Evolutionary conservation across 2,113 vertebrate genomes (phyloP).

Genomic region (Crotalus horridus): DNA sequence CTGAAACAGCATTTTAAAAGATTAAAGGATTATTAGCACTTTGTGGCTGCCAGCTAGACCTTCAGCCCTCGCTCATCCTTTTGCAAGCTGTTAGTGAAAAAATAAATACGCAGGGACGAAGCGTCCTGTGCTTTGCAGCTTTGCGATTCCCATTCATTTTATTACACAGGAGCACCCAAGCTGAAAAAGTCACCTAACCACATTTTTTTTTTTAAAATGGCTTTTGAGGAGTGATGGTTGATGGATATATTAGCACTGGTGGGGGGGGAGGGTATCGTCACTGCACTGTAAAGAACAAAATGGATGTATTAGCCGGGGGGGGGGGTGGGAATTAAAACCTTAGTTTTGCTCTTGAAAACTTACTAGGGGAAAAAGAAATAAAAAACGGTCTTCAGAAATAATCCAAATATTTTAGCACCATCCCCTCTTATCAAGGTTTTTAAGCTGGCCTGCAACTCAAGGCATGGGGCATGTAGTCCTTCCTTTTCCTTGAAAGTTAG

Average conservation of each 20-base stretch:
- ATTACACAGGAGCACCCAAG: background rate
- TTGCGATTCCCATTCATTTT: background rate
- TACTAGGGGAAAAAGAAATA: background rate
- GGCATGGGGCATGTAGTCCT: background rate
- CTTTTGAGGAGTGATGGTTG: background rate
- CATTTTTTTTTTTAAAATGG: background rate
- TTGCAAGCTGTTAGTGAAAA: background rate
- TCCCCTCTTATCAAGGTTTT: background rate
- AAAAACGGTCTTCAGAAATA: background rate
- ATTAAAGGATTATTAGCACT: background rate
- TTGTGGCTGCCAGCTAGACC: background rate
- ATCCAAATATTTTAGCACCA: background rate
- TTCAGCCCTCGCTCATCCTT: too few species aligned
- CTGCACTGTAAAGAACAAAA: background rate
- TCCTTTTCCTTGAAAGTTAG: background rate
- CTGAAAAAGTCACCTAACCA: background rate
- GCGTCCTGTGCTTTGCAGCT: background rate
- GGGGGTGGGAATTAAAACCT: accelerated
- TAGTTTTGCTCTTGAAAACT: background rate
- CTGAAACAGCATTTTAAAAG: conserved; percentile 30
- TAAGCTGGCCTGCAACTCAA: background rate
- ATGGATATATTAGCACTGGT: background rate
- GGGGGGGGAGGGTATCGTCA: background rate
- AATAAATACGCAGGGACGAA: background rate
- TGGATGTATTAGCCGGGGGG: background rate